Percentiles rank a stretch among this genome's conserved stretches.
These are phyloP conservation scores for Dinothrombium tinctorium DNA, from an alignment of 1,140 invertebrate species.

Conservation along the genomic window DNA sequence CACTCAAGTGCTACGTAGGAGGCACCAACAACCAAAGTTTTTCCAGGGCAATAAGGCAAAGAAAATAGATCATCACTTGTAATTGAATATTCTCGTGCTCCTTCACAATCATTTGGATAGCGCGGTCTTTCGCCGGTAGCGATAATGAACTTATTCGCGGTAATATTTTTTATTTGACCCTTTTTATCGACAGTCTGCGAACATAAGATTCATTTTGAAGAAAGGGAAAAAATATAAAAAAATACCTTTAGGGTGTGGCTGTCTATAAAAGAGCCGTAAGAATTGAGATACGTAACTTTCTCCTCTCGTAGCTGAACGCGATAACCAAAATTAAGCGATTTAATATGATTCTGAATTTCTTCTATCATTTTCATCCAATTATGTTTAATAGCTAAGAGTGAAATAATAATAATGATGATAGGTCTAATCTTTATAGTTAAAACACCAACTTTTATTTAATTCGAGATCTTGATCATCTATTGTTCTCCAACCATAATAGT, in stretches of 20 bases:
- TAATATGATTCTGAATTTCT: slow-evolving; percentile 59
- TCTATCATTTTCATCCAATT: slow-evolving; percentile 43
- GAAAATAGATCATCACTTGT: slow-evolving; percentile 95
- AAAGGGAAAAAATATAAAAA: background rate
- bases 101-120: slow-evolving; percentile 45
- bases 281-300: slow-evolving; percentile 81
- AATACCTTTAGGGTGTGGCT: slow-evolving; percentile 36
- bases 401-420: background rate
- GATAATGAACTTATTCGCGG: slow-evolving; percentile 59
- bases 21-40: slow-evolving; percentile 75
- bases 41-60: slow-evolving; percentile 57
- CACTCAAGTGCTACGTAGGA: slow-evolving; percentile 76
- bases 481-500: slow-evolving; percentile 19
- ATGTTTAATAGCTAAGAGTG: slow-evolving; percentile 14
- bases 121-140: slow-evolving; percentile 72
- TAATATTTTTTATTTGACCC: slow-evolving; percentile 36
- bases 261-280: slow-evolving; percentile 56
- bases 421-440: slow-evolving; percentile 14
- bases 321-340: slow-evolving; percentile 76
- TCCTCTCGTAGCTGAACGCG: slow-evolving; percentile 35
- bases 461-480: slow-evolving; percentile 27
- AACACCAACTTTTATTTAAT: slow-evolving; percentile 22
- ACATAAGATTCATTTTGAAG: slow-evolving; percentile 1
- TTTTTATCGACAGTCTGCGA: slow-evolving; percentile 15
- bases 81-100: slow-evolving; percentile 66